Conservation (phyloP, 2,797 vertebrate genomes). For the Synanceia verrucosa region DNA sequence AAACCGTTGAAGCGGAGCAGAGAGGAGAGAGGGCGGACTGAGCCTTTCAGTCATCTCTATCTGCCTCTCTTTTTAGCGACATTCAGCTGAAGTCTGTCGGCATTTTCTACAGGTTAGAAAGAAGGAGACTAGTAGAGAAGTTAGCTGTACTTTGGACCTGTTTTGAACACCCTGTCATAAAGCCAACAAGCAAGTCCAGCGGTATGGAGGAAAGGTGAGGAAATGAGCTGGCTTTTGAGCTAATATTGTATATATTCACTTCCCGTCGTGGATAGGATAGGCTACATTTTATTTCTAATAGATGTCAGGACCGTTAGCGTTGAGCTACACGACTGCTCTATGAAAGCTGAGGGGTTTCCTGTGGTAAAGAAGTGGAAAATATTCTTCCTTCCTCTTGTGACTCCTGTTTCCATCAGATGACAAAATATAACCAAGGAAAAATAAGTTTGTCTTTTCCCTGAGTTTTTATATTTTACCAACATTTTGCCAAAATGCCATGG, state of each 20-base stretch:
- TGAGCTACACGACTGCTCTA: background rate
- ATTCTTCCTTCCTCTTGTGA: background rate
- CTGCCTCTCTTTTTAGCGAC: background rate
- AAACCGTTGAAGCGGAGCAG: slow-evolving; percentile 9
- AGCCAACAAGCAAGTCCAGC: background rate
- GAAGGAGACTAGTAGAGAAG: background rate
- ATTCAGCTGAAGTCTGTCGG: background rate
- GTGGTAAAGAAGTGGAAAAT: slow-evolving; percentile 35
- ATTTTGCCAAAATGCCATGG: too few relatives aligned
- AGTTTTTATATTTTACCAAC: too few relatives aligned
- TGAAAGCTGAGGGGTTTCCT: background rate
- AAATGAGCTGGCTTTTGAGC: background rate
- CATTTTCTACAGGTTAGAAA: background rate
- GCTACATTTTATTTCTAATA: background rate
- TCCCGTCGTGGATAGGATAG: background rate
- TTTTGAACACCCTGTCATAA: slow-evolving; percentile 11
- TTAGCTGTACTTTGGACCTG: slow-evolving; percentile 33
- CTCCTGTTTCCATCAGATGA: background rate
- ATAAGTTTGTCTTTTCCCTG: background rate
- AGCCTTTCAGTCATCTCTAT: too few relatives aligned
- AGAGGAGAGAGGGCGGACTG: slow-evolving; percentile 17
- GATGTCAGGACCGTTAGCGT: background rate
- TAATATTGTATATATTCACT: background rate
- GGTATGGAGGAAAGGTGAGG: slow-evolving; percentile 66
- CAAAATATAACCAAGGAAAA: background rate